Conservation (phyloP, 1,140 invertebrate genomes). For the Trissolcus basalis region DNA sequence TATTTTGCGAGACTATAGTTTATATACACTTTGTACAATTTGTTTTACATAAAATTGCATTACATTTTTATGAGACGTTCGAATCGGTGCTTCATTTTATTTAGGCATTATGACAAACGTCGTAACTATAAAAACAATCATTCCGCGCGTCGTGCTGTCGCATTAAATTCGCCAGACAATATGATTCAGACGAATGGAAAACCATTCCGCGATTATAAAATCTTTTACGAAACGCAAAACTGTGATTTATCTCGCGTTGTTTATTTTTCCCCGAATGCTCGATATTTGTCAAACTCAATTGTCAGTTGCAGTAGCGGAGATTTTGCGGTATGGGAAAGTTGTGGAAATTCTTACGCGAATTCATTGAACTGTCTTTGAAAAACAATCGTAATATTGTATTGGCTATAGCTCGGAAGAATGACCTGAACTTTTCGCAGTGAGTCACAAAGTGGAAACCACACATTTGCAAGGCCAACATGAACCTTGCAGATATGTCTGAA, state of each 20-base stretch:
- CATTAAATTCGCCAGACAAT: too few relatives aligned
- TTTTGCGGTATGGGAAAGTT: too few relatives aligned
- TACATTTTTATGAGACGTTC: neutral
- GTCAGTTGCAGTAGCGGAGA: too few relatives aligned
- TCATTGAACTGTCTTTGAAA: neutral
- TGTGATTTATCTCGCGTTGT: too few relatives aligned
- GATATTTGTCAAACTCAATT: too few relatives aligned
- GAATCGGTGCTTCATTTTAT: neutral
- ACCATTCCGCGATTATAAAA: too few relatives aligned
- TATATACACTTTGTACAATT: slow-evolving; percentile 1
- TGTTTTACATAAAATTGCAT: slow-evolving; percentile 1
- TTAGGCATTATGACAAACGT: neutral
- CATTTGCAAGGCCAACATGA: too few relatives aligned
- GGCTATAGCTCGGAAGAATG: neutral
- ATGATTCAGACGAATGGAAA: too few relatives aligned
- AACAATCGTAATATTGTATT: neutral
- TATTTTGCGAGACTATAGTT: slow-evolving; percentile 12
- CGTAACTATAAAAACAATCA: neutral
- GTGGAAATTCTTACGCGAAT: neutral
- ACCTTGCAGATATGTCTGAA: too few relatives aligned
- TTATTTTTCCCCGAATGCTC: too few relatives aligned
- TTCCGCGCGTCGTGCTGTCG: too few relatives aligned
- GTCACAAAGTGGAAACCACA: neutral
- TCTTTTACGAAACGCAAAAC: too few relatives aligned
- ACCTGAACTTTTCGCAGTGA: slow-evolving; percentile 1